A percentile compares a stretch with the other conserved stretches of the same genome.
phyloP scores from a whole-genome alignment of 2,797 vertebrate species.

The Sylvilagus floridanus region DNA sequence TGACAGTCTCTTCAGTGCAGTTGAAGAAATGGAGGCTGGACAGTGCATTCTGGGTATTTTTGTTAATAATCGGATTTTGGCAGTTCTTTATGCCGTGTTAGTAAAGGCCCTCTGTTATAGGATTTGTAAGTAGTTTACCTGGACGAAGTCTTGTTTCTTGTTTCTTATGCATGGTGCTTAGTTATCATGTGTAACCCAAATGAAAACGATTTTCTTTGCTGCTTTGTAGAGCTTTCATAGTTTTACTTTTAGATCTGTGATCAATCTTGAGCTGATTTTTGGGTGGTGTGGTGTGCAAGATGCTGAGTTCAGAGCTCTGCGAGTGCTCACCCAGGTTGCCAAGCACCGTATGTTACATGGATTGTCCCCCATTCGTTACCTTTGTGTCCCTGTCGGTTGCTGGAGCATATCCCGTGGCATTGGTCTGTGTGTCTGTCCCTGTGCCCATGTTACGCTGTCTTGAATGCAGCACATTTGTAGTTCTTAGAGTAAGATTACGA shows the following conservation, averaged over 20 bases:
- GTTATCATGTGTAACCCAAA: not conserved
- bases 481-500: not conserved
- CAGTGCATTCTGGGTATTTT: not conserved
- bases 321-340: not conserved
- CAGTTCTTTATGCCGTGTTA: not conserved
- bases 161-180: not conserved
- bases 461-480: not conserved
- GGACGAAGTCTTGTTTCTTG: not conserved
- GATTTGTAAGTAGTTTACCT: not conserved
- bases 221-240: not conserved
- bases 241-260: not conserved
- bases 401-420: not conserved
- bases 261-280: constrained; percentile 4
- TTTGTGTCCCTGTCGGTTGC: not conserved
- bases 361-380: not conserved
- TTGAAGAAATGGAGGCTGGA: not conserved
- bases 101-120: not conserved
- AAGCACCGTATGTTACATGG: not conserved
- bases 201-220: not conserved
- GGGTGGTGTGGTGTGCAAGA: not conserved
- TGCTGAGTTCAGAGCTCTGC: not conserved
- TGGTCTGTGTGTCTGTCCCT: not conserved
- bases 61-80: not conserved
- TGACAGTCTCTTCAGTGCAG: not conserved
- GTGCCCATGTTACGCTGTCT: not conserved